Percentiles rank a stretch among this genome's conserved stretches.
Conservation (phyloP, 2,888 invertebrate genomes). For the Torymus tubicola region DNA sequence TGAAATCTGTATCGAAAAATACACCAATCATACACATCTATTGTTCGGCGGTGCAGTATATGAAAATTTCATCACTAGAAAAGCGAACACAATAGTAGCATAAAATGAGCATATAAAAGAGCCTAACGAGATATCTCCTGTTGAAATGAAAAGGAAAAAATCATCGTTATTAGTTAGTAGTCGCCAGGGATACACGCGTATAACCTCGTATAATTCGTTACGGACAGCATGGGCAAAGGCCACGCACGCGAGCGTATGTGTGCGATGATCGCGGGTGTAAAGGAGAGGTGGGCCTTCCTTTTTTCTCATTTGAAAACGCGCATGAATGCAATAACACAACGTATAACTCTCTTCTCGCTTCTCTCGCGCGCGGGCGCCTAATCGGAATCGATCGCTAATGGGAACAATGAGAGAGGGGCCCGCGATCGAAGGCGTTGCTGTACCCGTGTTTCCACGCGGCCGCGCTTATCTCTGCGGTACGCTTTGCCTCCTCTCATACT, state of each 20-base stretch:
- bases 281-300: slow-evolving; percentile 19
- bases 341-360: slow-evolving; percentile 9
- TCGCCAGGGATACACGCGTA: neutral
- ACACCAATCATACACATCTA: neutral
- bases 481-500: slow-evolving; percentile 3
- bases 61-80: slow-evolving; percentile 21
- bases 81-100: slow-evolving; percentile 2
- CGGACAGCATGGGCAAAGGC: slow-evolving; percentile 25
- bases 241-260: neutral
- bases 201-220: slow-evolving; percentile 1
- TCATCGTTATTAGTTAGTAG: slow-evolving; percentile 47
- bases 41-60: neutral
- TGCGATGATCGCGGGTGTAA: slow-evolving; percentile 13
- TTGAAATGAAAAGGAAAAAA: slow-evolving; percentile 22
- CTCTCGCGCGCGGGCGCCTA: slow-evolving; percentile 4
- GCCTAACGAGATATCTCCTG: slow-evolving; percentile 36
- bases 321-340: slow-evolving; percentile 21
- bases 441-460: slow-evolving; percentile 41
- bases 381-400: slow-evolving; percentile 53
- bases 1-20: slow-evolving; percentile 15
- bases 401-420: slow-evolving; percentile 42
- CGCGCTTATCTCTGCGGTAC: slow-evolving; percentile 41
- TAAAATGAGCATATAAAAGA: slow-evolving; percentile 18
- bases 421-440: slow-evolving; percentile 46
- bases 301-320: neutral